A percentile compares a stretch with the other conserved stretches of the same genome.
Conservation (phyloP, 2,113 vertebrate species). For the Pelmatolapia mariae region DNA sequence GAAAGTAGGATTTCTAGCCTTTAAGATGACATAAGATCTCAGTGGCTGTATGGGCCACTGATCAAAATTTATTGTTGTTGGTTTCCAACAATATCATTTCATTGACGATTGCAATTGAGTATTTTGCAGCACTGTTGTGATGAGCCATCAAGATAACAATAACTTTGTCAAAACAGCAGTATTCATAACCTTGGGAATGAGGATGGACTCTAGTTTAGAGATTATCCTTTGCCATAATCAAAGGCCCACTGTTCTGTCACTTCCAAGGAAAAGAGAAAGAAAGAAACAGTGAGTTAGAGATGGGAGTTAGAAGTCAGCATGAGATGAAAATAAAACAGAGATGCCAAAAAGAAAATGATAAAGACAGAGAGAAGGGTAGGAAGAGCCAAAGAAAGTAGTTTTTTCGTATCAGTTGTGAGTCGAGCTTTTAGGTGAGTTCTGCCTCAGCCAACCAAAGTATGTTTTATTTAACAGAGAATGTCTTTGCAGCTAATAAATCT, state of each 20-base stretch:
- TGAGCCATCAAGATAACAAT: background rate
- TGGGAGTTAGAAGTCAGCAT: background rate
- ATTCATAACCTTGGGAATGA: background rate
- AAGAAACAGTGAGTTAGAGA: background rate
- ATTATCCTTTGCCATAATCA: background rate
- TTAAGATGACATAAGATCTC: background rate
- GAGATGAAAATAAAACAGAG: background rate
- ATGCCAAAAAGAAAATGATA: background rate
- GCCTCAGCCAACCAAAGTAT: background rate
- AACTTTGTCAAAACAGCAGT: background rate
- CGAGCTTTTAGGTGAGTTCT: background rate
- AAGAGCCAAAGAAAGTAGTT: background rate
- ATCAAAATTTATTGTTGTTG: background rate
- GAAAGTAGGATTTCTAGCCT: background rate
- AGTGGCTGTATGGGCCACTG: background rate
- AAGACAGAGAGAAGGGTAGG: background rate
- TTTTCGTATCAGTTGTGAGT: background rate
- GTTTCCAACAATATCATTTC: background rate
- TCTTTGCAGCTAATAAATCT: slow-evolving; percentile 35
- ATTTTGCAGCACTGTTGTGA: background rate
- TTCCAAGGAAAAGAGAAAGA: background rate
- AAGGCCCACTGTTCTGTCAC: background rate
- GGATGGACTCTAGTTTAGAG: background rate
- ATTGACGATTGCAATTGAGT: background rate
- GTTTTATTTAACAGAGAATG: background rate